Evolutionary conservation across 2,797 vertebrate genomes (phyloP).

Genomic region (Numenius phaeopus): DNA sequence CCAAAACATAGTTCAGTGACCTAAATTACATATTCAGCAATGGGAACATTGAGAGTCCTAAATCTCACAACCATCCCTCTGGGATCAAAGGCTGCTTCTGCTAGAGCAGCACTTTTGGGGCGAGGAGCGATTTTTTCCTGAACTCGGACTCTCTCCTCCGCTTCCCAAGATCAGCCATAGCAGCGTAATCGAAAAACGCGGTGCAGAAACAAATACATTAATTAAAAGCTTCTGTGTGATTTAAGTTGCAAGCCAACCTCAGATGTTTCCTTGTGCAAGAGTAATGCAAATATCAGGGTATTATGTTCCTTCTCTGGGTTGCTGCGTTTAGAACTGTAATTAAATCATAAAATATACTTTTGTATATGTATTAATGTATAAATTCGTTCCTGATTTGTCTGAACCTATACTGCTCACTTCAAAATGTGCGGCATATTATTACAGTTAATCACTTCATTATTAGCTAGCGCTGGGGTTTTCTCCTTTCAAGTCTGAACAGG

Average conservation of each 20-base stretch:
- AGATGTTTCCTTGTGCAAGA: background rate
- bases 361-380: background rate
- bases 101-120: slow-evolving; percentile 13
- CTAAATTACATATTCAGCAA: slow-evolving; percentile 59
- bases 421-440: background rate
- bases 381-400: slow-evolving; percentile 4
- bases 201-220: background rate
- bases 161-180: background rate
- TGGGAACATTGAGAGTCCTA: background rate
- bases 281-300: slow-evolving; percentile 17
- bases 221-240: background rate
- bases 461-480: background rate
- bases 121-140: background rate
- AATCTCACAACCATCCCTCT: background rate
- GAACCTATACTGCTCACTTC: slow-evolving; percentile 2
- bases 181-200: background rate
- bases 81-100: slow-evolving; percentile 39
- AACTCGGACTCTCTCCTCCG: background rate
- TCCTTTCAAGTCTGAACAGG: background rate
- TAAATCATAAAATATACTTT: slow-evolving; percentile 28
- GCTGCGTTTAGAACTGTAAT: slow-evolving; percentile 39
- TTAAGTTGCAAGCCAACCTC: background rate
- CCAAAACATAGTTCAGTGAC: slow-evolving; percentile 55
- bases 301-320: background rate
- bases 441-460: slow-evolving; percentile 33